Base-by-base conservation (phyloP, 2,888 invertebrate genomes). In the Caenorhabditis virilis region DNA sequence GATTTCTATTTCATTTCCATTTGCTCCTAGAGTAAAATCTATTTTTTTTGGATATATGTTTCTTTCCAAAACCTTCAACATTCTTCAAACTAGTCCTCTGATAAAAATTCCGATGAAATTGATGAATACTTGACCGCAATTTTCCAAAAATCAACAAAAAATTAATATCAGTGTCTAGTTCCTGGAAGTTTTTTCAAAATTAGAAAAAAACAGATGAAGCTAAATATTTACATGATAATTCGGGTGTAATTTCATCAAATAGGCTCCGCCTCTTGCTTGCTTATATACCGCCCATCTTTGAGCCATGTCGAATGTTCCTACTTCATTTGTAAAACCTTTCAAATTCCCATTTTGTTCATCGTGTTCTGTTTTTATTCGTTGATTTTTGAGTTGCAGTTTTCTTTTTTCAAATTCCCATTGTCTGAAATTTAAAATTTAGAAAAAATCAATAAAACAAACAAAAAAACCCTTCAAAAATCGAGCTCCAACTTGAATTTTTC, bases 201-300 rank as follows among this genome's bases (percentile, higher is more conserved):
- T n/a, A n/a, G n/a, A n/a, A n/a, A n/a, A n/a, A n/a, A n/a, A n/a
- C n/a, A n/a, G n/a, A n/a, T n/a, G n/a, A n/a, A n/a, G n/a, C n/a
- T n/a, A n/a, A n/a, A n/a, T n/a, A n/a, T n/a, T n/a, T n/a, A n/a
- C n/a, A n/a, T n/a, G n/a, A n/a, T n/a, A n/a, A n/a, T n/a, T n/a
- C n/a, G n/a, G n/a, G n/a, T n/a, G n/a, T n/a, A 56, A 33, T 57
- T 65, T 62, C 67, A 75, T 64, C 22, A 75, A 47, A 55, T 75
- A 75, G 9, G 75, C 71, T 38, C 75, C 75, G 11, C 75, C 75
- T n/a, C 18, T 30, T 0, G 68, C 61, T 23, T 55, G 49, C 9
- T 4, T 5, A 45, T 45, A 45, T 27, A 16, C 6, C 7, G 6
- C 16, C 43, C 43, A 45, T 22, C 4, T 16, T 27, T 45, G 57